Conservation (phyloP, 2,888 invertebrate species). For the Spodoptera exigua region DNA sequence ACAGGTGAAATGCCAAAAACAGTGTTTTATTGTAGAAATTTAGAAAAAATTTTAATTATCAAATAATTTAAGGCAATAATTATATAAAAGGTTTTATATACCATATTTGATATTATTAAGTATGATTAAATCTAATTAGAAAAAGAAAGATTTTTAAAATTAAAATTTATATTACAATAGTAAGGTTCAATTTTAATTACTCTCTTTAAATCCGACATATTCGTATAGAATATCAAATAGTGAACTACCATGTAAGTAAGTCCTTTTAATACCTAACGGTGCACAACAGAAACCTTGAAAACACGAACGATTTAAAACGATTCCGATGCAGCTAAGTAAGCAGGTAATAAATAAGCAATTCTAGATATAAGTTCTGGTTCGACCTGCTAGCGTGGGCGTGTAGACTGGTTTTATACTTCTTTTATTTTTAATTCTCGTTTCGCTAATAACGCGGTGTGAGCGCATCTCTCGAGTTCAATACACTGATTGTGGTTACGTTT, state of each 20-base stretch:
- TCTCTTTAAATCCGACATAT: too few relatives aligned
- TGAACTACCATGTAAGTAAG: too few relatives aligned
- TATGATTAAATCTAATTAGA: too few relatives aligned
- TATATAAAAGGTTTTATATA: too few relatives aligned
- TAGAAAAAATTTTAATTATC: slow-evolving; percentile 34
- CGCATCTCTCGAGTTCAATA: slow-evolving; percentile 70
- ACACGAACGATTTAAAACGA: slow-evolving; percentile 33
- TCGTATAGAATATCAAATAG: too few relatives aligned
- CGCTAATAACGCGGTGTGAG: slow-evolving; percentile 71
- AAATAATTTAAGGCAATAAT: too few relatives aligned
- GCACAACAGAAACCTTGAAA: slow-evolving; percentile 50
- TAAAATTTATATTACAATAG: too few relatives aligned
- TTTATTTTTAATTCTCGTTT: slow-evolving; percentile 70
- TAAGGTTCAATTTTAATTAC: too few relatives aligned
- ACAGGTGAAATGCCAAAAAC: slow-evolving; percentile 22
- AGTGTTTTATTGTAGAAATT: slow-evolving; percentile 27
- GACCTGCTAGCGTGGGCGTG: slow-evolving; percentile 69
- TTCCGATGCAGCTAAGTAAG: slow-evolving; percentile 55
- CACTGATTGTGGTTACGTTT: slow-evolving; percentile 58
- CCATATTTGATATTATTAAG: too few relatives aligned
- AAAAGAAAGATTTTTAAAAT: too few relatives aligned
- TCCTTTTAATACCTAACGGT: slow-evolving; percentile 50
- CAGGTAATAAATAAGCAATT: slow-evolving; percentile 73
- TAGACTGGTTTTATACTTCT: slow-evolving; percentile 62
- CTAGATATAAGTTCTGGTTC: slow-evolving; percentile 65